Evolutionary conservation across 1,140 invertebrate genomes (phyloP).

Genomic region (Chironomus tepperi): DNA sequence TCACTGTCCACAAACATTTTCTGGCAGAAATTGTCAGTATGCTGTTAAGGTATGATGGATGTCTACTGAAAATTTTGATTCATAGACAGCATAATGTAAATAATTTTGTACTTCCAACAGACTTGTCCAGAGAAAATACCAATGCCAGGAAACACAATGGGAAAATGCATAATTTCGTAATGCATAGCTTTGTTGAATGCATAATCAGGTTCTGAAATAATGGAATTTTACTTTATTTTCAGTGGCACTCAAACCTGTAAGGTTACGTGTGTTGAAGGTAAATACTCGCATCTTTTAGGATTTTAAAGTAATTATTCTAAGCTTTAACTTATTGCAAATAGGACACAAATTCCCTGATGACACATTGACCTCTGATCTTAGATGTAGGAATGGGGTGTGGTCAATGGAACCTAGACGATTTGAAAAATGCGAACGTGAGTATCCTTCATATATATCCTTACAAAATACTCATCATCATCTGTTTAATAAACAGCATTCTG

Average conservation of each 20-base stretch:
- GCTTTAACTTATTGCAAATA: not conserved
- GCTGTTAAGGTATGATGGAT: not conserved
- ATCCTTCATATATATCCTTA: too few relatives aligned
- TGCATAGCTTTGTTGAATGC: not conserved
- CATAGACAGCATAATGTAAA: not conserved
- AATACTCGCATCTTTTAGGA: not conserved
- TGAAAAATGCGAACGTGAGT: not conserved
- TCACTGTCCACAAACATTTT: not conserved
- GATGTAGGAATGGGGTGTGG: not conserved
- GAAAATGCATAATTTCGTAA: not conserved
- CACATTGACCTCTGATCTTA: not conserved
- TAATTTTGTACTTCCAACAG: not conserved
- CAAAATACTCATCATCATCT: too few relatives aligned
- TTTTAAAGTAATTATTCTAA: too few relatives aligned
- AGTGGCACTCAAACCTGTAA: not conserved
- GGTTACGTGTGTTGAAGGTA: not conserved
- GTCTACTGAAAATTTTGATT: not conserved
- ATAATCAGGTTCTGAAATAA: not conserved
- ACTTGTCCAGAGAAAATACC: not conserved
- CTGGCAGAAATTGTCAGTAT: not conserved
- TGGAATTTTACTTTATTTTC: not conserved
- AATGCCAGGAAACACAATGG: not conserved
- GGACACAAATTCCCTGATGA: not conserved
- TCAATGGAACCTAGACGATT: not conserved
- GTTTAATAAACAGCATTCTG: constrained; percentile 52